Evolutionary conservation across 1,140 invertebrate genomes (phyloP).

Genomic region (Ooceraea biroi): DNA sequence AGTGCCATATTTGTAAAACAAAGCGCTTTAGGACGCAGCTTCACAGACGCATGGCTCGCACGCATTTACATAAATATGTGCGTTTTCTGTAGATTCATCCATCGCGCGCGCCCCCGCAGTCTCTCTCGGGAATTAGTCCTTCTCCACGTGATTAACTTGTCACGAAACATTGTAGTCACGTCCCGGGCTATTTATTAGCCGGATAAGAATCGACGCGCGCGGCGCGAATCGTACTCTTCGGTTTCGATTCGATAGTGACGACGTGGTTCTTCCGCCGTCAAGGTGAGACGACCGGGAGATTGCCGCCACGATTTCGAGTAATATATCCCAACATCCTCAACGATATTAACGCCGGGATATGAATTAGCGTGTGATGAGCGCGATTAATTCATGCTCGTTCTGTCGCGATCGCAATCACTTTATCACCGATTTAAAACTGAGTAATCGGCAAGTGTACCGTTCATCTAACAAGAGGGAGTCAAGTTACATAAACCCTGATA

Average conservation of each 20-base stretch:
- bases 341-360: constrained; percentile 38
- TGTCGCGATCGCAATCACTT: not conserved
- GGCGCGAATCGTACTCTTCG: constrained; percentile 62
- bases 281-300: constrained; percentile 38
- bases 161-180: constrained; percentile 84
- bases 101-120: constrained; percentile 44
- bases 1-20: constrained; percentile 77
- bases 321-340: constrained; percentile 62
- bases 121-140: constrained; percentile 66
- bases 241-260: constrained; percentile 59
- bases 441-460: not conserved
- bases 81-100: constrained; percentile 81
- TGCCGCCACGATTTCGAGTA: not conserved
- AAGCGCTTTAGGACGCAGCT: constrained; percentile 64
- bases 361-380: not conserved
- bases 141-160: constrained; percentile 83
- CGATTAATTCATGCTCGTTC: not conserved
- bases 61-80: constrained; percentile 84
- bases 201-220: constrained; percentile 72
- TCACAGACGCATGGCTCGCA: constrained; percentile 19
- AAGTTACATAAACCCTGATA: too few species aligned
- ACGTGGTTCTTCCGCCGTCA: constrained; percentile 42
- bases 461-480: too few species aligned
- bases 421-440: not conserved
- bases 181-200: constrained; percentile 83